Percentiles rank a stretch among this genome's conserved stretches.
Conservation (phyloP, 2,888 invertebrate genomes). For the Chalcis sispes region DNA sequence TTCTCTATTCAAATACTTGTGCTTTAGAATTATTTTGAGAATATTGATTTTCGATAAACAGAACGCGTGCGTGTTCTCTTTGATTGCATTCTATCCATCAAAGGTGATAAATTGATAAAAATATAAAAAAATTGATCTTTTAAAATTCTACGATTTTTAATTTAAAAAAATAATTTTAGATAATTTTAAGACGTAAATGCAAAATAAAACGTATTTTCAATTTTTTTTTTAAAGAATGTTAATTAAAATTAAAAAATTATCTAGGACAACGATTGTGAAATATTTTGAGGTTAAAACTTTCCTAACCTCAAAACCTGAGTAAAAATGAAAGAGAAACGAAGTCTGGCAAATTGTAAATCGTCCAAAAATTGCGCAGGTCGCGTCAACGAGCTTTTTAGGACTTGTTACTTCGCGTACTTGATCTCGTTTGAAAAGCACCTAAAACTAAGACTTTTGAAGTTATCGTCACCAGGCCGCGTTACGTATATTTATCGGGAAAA, state of each 20-base stretch:
- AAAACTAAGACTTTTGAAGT: conserved; percentile 26
- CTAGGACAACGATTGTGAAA: too few relatives aligned
- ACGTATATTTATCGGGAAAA: neutral
- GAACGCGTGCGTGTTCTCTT: neutral
- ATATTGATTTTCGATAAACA: conserved; percentile 27
- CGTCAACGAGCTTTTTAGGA: conserved; percentile 20
- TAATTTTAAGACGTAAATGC: too few relatives aligned
- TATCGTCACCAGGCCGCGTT: neutral
- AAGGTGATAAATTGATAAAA: conserved; percentile 7
- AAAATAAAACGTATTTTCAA: too few relatives aligned
- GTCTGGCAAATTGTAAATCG: conserved; percentile 22
- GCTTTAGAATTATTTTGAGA: conserved; percentile 30
- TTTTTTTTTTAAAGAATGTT: too few relatives aligned
- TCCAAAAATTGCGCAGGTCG: conserved; percentile 16
- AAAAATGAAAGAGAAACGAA: too few relatives aligned
- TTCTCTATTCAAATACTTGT: conserved; percentile 21
- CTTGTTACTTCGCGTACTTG: conserved; percentile 20
- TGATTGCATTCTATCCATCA: neutral
- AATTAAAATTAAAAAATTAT: too few relatives aligned
- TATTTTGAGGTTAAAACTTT: conserved; percentile 30
- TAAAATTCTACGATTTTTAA: too few relatives aligned
- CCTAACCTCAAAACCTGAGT: conserved; percentile 8
- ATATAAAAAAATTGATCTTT: too few relatives aligned
- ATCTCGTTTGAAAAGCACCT: conserved; percentile 25
- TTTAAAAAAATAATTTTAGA: too few relatives aligned